Evolutionary conservation across 1,140 invertebrate genomes (phyloP).

Genomic region (Zaprionus taronus): DNA sequence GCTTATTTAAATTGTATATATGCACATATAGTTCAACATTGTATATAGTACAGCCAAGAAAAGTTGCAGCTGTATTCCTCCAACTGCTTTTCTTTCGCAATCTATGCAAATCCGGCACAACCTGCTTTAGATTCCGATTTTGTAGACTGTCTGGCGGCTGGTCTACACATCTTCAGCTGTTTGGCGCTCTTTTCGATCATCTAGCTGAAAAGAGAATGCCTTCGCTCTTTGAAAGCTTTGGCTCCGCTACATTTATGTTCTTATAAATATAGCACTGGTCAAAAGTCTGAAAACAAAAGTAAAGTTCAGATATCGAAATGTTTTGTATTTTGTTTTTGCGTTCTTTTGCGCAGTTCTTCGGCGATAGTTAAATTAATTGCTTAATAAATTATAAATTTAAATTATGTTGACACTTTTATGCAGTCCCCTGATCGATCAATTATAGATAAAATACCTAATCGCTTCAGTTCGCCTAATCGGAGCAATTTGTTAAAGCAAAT

Average conservation of each 20-base stretch:
- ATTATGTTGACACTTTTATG: constrained; percentile 8
- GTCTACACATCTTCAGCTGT: constrained; percentile 2
- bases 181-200: background rate
- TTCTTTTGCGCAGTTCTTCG: background rate
- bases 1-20: background rate
- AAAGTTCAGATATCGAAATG: background rate
- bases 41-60: background rate
- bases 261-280: constrained; percentile 47
- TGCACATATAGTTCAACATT: background rate
- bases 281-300: constrained; percentile 1
- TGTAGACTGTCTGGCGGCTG: constrained; percentile 64
- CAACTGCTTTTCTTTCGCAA: constrained; percentile 20
- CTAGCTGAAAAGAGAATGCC: background rate
- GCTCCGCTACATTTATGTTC: constrained; percentile 37
- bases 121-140: constrained; percentile 33
- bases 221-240: background rate
- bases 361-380: constrained; percentile 2
- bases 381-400: constrained; percentile 15
- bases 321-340: background rate
- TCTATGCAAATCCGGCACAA: constrained; percentile 50
- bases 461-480: constrained; percentile 4
- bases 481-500: background rate
- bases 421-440: constrained; percentile 31
- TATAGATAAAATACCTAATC: constrained; percentile 19
- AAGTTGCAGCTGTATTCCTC: constrained; percentile 32